A percentile compares a stretch with the other conserved stretches of the same genome.
These are phyloP conservation scores for Neotoxoptera formosana DNA, from an alignment of 1,140 invertebrate species.

Conservation along the genomic window DNA sequence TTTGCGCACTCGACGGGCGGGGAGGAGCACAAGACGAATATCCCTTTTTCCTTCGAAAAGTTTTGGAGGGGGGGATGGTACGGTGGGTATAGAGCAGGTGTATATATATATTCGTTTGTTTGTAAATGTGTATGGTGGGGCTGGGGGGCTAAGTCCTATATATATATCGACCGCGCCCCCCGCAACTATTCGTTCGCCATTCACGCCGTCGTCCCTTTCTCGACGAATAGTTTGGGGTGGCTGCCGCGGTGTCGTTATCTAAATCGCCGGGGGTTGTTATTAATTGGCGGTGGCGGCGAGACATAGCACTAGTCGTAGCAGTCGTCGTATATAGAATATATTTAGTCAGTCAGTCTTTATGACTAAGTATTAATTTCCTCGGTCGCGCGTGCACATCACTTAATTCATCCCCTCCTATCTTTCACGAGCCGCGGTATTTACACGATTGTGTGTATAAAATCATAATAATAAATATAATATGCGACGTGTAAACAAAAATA, in stretches of 20 bases:
- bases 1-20: background rate
- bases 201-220: background rate
- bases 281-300: conserved; percentile 22
- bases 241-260: background rate
- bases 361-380: conserved; percentile 6
- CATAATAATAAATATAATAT: background rate
- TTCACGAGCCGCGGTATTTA: background rate
- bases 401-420: background rate
- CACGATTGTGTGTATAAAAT: background rate
- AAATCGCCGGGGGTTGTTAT: conserved; percentile 18
- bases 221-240: background rate
- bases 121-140: background rate
- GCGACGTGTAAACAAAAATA: background rate
- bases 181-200: background rate
- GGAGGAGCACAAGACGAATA: conserved; percentile 2
- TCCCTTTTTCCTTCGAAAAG: background rate
- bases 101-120: background rate
- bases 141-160: background rate
- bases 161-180: background rate
- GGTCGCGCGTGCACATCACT: background rate
- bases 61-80: background rate
- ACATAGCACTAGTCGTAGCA: background rate
- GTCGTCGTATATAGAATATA: background rate
- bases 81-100: background rate
- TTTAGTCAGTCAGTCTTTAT: background rate